Conservation (phyloP, 1,140 invertebrate species). For the Euglossa dilemma region DNA sequence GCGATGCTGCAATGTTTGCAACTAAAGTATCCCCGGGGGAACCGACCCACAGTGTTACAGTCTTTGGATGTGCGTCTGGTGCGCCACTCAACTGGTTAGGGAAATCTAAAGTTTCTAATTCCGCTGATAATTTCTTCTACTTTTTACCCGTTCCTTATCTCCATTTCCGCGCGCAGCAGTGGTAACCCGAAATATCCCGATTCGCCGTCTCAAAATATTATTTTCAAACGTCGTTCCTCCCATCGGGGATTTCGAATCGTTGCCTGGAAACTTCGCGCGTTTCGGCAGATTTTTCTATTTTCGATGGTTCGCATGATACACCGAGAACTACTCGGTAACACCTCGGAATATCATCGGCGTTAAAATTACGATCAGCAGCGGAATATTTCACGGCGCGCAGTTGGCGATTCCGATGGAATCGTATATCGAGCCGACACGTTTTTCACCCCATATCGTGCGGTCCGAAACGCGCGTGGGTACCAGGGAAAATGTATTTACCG, state of each 20-base stretch:
- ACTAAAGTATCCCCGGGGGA: constrained; percentile 48
- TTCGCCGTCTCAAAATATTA: too few species aligned
- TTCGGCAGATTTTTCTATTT: not conserved
- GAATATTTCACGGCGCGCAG: not conserved
- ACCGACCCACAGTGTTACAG: constrained; percentile 25
- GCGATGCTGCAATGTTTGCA: constrained; percentile 52
- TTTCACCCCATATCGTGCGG: constrained; percentile 6
- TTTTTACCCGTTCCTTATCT: not conserved
- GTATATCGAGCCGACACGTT: not conserved
- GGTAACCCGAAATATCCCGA: not conserved
- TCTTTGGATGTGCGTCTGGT: constrained; percentile 55
- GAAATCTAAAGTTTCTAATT: constrained; percentile 69
- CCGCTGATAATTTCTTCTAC: constrained; percentile 37
- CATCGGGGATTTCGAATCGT: not conserved
- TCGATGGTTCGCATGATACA: not conserved
- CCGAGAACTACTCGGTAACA: not conserved
- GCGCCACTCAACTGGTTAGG: constrained; percentile 57
- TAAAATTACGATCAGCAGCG: not conserved
- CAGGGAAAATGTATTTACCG: constrained; percentile 61
- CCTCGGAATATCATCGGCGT: not conserved
- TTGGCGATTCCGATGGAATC: not conserved
- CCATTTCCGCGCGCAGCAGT: not conserved
- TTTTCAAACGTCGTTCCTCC: too few species aligned
- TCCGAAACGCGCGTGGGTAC: constrained; percentile 30
- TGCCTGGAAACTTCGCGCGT: not conserved